phyloP scores from a whole-genome alignment of 2,888 invertebrate species.

The Monopis laevigella region DNA sequence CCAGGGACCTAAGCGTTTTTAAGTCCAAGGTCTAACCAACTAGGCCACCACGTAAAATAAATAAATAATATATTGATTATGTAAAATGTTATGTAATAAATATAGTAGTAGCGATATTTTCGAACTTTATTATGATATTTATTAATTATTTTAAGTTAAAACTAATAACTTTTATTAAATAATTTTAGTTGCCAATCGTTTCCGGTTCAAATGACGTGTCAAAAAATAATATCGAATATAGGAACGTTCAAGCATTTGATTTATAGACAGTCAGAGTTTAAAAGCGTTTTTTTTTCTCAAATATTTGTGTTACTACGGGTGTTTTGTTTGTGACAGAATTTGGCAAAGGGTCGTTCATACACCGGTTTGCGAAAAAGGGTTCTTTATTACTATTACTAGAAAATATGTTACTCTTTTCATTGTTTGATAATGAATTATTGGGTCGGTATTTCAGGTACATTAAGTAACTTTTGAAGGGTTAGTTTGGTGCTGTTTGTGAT shows the following conservation, averaged over 20 bases:
- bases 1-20: too few relatives aligned
- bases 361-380: constrained; percentile 43
- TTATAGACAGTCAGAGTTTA: constrained; percentile 56
- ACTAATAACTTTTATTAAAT: too few relatives aligned
- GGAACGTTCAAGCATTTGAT: constrained; percentile 41
- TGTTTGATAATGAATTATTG: constrained; percentile 66
- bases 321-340: constrained; percentile 62
- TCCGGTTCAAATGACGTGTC: constrained; percentile 40
- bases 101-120: too few relatives aligned
- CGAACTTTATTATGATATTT: too few relatives aligned
- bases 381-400: constrained; percentile 57
- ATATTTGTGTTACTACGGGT: constrained; percentile 63
- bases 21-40: too few relatives aligned
- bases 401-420: constrained; percentile 54
- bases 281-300: constrained; percentile 50
- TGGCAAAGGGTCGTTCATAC: constrained; percentile 51
- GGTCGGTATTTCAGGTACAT: constrained; percentile 66
- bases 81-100: too few relatives aligned
- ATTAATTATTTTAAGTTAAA: too few relatives aligned
- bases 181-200: constrained; percentile 35
- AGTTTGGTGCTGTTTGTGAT: constrained; percentile 32
- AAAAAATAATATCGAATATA: constrained; percentile 38
- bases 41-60: too few relatives aligned
- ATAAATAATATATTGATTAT: too few relatives aligned
- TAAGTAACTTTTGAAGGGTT: constrained; percentile 60